phyloP scores from a whole-genome alignment of 2,113 vertebrate species.

The Phoenicopterus ruber region DNA sequence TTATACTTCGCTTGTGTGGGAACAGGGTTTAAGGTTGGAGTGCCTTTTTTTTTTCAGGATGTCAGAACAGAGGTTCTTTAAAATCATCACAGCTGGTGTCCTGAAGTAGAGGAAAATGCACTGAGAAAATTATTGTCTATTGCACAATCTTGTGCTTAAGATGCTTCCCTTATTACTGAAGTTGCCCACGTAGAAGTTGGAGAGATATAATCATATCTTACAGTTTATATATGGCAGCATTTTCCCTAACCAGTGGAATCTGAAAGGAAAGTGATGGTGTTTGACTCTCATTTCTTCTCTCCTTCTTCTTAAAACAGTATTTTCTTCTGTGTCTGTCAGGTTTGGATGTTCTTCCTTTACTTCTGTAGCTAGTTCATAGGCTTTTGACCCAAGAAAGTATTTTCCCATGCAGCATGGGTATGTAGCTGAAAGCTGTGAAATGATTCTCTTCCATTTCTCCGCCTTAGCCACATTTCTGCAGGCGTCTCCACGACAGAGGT shows the following conservation, averaged over 20 bases:
- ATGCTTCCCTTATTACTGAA: not conserved
- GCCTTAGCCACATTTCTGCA: not conserved
- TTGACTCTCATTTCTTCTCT: not conserved
- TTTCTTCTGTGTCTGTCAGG: not conserved
- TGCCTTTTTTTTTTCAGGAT: not conserved
- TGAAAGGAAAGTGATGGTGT: not conserved
- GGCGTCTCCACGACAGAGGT: fast-evolving
- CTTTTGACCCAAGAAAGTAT: not conserved
- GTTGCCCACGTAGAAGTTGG: not conserved
- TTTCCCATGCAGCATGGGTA: fast-evolving
- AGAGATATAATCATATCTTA: not conserved
- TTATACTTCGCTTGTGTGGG: not conserved
- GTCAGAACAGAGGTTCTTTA: not conserved
- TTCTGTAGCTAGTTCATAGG: not conserved
- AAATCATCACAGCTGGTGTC: not conserved
- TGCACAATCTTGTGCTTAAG: not conserved
- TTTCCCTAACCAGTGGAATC: not conserved
- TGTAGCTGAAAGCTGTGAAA: not conserved
- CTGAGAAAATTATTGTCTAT: not conserved
- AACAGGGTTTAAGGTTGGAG: not conserved
- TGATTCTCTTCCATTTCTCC: not conserved
- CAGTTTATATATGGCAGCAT: not conserved
- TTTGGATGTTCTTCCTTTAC: not conserved
- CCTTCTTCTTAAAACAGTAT: not conserved
- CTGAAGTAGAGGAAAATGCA: not conserved